phyloP scores from a whole-genome alignment of 2,888 invertebrate species.

The Pheosia gnoma region DNA sequence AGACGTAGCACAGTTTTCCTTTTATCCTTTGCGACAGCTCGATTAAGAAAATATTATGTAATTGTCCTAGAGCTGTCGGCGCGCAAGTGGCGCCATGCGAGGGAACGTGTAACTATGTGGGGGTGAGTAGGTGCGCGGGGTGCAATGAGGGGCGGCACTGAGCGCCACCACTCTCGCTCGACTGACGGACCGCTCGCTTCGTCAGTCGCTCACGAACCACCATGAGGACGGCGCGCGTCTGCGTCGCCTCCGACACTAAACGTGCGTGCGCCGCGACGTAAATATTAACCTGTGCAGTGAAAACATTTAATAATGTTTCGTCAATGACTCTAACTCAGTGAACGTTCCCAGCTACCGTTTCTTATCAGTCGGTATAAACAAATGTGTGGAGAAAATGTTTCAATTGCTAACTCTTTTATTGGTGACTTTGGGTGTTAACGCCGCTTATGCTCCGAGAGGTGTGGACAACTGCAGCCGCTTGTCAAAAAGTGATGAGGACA shows the following conservation, averaged over 20 bases:
- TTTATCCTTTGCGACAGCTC: slow-evolving; percentile 69
- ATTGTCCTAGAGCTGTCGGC: slow-evolving; percentile 74
- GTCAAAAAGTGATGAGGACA: slow-evolving; percentile 78
- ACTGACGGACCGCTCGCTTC: slow-evolving; percentile 58
- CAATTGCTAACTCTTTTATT: slow-evolving; percentile 79
- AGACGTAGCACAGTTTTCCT: slow-evolving; percentile 51
- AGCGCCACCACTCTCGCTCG: slow-evolving; percentile 69
- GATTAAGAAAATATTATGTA: slow-evolving; percentile 83
- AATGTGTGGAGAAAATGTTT: slow-evolving; percentile 81
- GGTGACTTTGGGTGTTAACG: slow-evolving; percentile 80
- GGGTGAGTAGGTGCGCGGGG: slow-evolving; percentile 64
- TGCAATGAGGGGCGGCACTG: slow-evolving; percentile 63
- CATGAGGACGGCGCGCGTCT: slow-evolving; percentile 72
- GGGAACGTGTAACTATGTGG: slow-evolving; percentile 77
- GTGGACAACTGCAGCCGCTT: slow-evolving; percentile 71
- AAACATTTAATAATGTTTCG: slow-evolving; percentile 52
- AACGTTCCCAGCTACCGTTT: slow-evolving; percentile 53
- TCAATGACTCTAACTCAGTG: slow-evolving; percentile 53
- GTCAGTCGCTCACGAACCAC: slow-evolving; percentile 75
- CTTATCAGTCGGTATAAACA: slow-evolving; percentile 56
- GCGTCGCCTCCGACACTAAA: slow-evolving; percentile 61
- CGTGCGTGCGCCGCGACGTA: slow-evolving; percentile 74
- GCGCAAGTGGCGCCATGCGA: slow-evolving; percentile 81
- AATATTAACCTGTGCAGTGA: slow-evolving; percentile 74
- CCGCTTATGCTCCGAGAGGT: slow-evolving; percentile 71